A percentile compares a stretch with the other conserved stretches of the same genome.
These are phyloP conservation scores for Onychostruthus taczanowskii DNA, from an alignment of 2,113 vertebrate genomes.

Conservation along the genomic window DNA sequence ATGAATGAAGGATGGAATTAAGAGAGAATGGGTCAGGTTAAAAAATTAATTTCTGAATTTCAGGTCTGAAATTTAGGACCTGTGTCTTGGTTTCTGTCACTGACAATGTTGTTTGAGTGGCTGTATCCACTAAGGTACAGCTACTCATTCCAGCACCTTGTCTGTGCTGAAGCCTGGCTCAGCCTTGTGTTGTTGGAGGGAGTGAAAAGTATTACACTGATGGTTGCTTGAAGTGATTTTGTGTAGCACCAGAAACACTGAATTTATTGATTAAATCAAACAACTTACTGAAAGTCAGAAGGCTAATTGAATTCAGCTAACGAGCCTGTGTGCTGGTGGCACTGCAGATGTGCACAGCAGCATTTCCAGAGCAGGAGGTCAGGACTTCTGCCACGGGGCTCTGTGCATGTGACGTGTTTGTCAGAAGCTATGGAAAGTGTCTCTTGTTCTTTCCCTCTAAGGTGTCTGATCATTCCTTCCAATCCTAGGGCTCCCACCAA, in stretches of 20 bases:
- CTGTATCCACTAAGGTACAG: not conserved
- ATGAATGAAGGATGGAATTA: not conserved
- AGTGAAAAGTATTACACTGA: not conserved
- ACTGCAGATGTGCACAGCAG: not conserved
- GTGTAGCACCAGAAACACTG: not conserved
- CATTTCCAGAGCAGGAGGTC: not conserved
- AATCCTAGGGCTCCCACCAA: slow-evolving; percentile 85
- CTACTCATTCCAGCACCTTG: not conserved
- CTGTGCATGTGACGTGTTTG: not conserved
- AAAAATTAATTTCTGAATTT: not conserved
- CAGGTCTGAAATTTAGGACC: not conserved
- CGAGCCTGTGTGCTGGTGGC: not conserved
- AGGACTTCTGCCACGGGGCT: not conserved
- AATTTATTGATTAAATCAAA: not conserved
- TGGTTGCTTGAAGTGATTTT: not conserved
- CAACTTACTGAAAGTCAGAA: not conserved
- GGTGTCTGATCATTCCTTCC: slow-evolving; percentile 44
- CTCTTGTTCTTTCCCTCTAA: not conserved
- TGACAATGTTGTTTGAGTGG: not conserved
- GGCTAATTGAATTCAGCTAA: not conserved
- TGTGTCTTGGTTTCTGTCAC: not conserved
- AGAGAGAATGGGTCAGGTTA: not conserved
- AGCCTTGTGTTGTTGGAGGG: not conserved
- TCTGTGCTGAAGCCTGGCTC: not conserved
- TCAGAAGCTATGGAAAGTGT: not conserved